A percentile compares a stretch with the other conserved stretches of the same genome.
phyloP scores from a whole-genome alignment of 2,888 invertebrate genomes.

The Cerceris rybyensis region DNA sequence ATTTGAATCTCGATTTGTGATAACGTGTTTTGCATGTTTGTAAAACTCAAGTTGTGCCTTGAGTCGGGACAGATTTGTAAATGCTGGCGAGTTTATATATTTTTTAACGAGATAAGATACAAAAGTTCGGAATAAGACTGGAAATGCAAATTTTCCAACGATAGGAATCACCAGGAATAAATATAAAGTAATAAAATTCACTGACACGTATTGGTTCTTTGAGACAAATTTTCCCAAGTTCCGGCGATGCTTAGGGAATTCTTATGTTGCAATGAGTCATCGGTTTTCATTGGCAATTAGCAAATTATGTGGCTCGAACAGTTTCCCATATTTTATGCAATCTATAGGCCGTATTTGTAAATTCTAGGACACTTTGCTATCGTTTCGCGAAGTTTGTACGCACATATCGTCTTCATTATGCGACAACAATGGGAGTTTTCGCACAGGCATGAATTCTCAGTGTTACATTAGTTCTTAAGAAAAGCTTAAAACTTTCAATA shows the following conservation, averaged over 20 bases:
- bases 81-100: no score
- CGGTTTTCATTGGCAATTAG: neutral
- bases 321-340: neutral
- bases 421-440: neutral
- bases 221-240: neutral
- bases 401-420: neutral
- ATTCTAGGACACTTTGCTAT: conserved; percentile 29
- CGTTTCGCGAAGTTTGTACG: conserved; percentile 15
- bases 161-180: neutral
- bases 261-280: neutral
- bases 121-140: no score
- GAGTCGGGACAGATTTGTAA: no score
- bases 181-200: neutral
- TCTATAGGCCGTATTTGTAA: conserved; percentile 6
- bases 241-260: neutral
- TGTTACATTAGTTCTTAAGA: neutral
- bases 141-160: neutral
- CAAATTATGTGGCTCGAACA: neutral
- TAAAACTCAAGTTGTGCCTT: no score
- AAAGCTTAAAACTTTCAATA: neutral
- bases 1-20: no score
- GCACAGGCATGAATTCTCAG: neutral
- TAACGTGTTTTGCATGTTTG: no score
- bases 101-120: no score
- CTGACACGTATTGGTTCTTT: neutral